phyloP scores from a whole-genome alignment of 2,797 vertebrate species.

The Scarus forsteni region DNA sequence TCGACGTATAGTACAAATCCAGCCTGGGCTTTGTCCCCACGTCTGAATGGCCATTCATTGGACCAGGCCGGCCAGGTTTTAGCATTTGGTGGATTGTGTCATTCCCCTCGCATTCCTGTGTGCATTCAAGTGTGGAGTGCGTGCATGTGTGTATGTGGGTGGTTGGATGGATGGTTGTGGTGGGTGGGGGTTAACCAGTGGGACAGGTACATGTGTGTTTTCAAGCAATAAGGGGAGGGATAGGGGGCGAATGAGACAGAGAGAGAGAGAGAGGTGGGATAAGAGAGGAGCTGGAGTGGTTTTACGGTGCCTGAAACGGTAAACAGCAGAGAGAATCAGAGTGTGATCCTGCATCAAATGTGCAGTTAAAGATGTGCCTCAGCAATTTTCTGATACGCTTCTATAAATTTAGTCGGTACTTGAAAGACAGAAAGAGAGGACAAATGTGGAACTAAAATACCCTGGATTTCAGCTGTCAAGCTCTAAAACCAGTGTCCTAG shows the following conservation, averaged over 20 bases:
- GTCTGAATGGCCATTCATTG: conserved; percentile 82
- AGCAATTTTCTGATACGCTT: background rate
- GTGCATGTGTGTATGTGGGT: conserved; percentile 38
- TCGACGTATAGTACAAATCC: conserved; percentile 50
- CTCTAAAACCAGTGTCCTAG: background rate
- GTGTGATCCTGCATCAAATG: conserved; percentile 43
- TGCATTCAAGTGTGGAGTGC: conserved; percentile 74
- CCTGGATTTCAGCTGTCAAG: conserved; percentile 6
- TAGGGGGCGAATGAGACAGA: background rate
- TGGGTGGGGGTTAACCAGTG: conserved; percentile 62
- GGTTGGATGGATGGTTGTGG: conserved; percentile 27
- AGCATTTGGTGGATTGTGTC: conserved; percentile 71
- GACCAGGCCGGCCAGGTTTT: conserved; percentile 63
- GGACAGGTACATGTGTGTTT: conserved; percentile 75
- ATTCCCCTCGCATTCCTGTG: conserved; percentile 82
- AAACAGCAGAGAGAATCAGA: conserved; percentile 26
- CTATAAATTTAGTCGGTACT: background rate
- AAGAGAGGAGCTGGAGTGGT: conserved; percentile 35
- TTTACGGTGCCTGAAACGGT: conserved; percentile 41
- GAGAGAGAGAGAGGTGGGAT: background rate
- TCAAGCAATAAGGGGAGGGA: conserved; percentile 25
- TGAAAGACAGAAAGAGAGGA: background rate
- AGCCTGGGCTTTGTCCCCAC: conserved; percentile 66
- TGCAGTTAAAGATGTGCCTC: conserved; percentile 5
- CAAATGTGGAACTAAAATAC: conserved; percentile 16